A percentile compares a stretch with the other conserved stretches of the same genome.
phyloP scores from a whole-genome alignment of 2,888 invertebrate genomes.

The Drosophila maculinotata region DNA sequence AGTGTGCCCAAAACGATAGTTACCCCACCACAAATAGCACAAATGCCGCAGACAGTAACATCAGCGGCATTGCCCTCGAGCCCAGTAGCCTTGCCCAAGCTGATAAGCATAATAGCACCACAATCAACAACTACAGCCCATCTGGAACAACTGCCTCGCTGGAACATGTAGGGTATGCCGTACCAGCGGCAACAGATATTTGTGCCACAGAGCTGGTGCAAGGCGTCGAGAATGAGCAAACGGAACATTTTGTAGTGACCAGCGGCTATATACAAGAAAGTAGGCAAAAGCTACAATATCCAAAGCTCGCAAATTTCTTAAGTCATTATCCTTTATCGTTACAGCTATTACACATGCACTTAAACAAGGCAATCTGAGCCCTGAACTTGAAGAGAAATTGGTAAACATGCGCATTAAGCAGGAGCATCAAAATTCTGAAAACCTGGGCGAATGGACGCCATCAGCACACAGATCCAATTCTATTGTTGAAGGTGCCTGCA shows the following conservation, averaged over 20 bases:
- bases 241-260: slow-evolving; percentile 91
- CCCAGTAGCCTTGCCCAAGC: slow-evolving; percentile 57
- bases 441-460: slow-evolving; percentile 51
- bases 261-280: slow-evolving; percentile 97
- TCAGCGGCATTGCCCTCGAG: slow-evolving; percentile 18
- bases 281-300: slow-evolving; percentile 85
- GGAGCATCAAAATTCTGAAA: slow-evolving; percentile 87
- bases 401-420: slow-evolving; percentile 94
- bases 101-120: slow-evolving; percentile 57
- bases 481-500: slow-evolving; percentile 30
- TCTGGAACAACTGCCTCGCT: slow-evolving; percentile 24
- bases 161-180: slow-evolving; percentile 53
- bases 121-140: slow-evolving; percentile 33
- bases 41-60: slow-evolving; percentile 19
- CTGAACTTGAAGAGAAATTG: slow-evolving; percentile 96
- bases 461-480: slow-evolving; percentile 27
- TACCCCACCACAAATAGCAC: slow-evolving; percentile 27
- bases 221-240: slow-evolving; percentile 48
- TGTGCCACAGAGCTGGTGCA: slow-evolving; percentile 5
- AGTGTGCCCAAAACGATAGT: slow-evolving; percentile 17
- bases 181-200: slow-evolving; percentile 16
- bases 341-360: slow-evolving; percentile 95
- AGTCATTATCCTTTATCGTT: neutral
- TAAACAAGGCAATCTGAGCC: slow-evolving; percentile 95
- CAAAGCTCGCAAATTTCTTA: neutral